Evolutionary conservation across 2,797 vertebrate species (phyloP).

Genomic region (Channallabes apus): DNA sequence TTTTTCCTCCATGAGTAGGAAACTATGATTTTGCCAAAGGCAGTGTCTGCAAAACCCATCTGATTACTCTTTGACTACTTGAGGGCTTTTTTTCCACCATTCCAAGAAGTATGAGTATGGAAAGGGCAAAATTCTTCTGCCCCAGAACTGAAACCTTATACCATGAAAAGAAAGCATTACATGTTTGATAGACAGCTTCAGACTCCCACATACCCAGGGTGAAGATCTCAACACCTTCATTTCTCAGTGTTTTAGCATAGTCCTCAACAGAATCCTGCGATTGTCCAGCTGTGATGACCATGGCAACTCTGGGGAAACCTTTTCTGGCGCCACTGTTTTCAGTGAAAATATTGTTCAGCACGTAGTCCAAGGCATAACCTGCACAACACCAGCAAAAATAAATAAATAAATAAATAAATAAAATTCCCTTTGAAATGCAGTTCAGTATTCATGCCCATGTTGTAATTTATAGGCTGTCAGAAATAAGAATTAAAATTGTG

Average conservation of each 20-base stretch:
- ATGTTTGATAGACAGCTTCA: constrained; percentile 6
- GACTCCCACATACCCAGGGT: constrained; percentile 79
- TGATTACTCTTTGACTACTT: constrained; percentile 28
- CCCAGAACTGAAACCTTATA: background rate
- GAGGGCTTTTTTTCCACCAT: constrained; percentile 43
- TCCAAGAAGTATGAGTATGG: background rate
- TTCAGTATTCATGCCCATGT: background rate
- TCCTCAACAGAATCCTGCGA: constrained; percentile 86
- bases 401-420: background rate
- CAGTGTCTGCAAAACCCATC: constrained; percentile 47
- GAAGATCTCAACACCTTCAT: constrained; percentile 90
- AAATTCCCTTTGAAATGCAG: background rate
- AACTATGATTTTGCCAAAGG: constrained; percentile 54
- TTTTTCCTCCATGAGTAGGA: constrained; percentile 56
- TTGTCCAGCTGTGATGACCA: constrained; percentile 90
- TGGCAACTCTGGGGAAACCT: constrained; percentile 88
- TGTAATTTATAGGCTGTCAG: constrained; percentile 1
- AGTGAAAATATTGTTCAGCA: constrained; percentile 81
- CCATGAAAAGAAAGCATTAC: background rate
- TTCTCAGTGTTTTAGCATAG: constrained; percentile 81
- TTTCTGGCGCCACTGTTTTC: constrained; percentile 83
- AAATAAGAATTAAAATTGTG: constrained; percentile 3
- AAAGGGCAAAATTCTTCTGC: background rate
- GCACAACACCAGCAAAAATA: constrained; percentile 33
- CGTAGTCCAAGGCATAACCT: constrained; percentile 87